Evolutionary conservation across 1,140 invertebrate genomes (phyloP), one percentile per base, ranked within the genome.

Genomic region (Nymphalis io): DNA sequence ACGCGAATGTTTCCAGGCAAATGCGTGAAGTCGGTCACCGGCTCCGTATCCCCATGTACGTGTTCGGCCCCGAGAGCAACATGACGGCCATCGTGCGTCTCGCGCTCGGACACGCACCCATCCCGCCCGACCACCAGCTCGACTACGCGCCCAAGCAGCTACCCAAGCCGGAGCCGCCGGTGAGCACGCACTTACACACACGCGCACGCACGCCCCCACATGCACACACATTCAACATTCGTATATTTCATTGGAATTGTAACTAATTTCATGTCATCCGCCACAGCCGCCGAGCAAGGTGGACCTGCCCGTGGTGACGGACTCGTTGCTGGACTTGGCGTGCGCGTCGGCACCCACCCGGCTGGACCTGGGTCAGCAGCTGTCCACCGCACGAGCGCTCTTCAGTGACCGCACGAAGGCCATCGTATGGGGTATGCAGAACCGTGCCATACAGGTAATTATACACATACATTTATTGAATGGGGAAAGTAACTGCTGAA

Each of bases 361-460:
- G 0, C 66, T 76, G 38, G 88, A 91, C 69, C 79, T 85, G 0
- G 84, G 85, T 0, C 87, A 82, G 70, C 76, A 74, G 27, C 20
- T 75, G 84, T 93, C 42, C 92, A 33, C 27, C 27, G 95, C 78
- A 90, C 94, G 89, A 93, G 95, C 79, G 94, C 97, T 98, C 42
- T 99, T 99, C 91, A 95, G 93, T 1, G 94, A 94, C 59, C 93
- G 94, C 68, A 99, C 98, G 0, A 98, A 97, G 90, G 95, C 98
- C 10, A 99, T 99, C 79, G 96, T 99, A 27, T 99, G 98, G 98
- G 99, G 99, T 51, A 99, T 99, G 98, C 99, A 99, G 92, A 97
- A 96, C 13, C 93, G 98, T 70, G 99, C 98, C n/a, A 98, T 99
- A 33, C 98, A 99, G 91, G 90, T 92, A 64, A 53, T 15, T 11